phyloP scores from a whole-genome alignment of 2,888 invertebrate genomes.

The Dexiosoma caninum region DNA sequence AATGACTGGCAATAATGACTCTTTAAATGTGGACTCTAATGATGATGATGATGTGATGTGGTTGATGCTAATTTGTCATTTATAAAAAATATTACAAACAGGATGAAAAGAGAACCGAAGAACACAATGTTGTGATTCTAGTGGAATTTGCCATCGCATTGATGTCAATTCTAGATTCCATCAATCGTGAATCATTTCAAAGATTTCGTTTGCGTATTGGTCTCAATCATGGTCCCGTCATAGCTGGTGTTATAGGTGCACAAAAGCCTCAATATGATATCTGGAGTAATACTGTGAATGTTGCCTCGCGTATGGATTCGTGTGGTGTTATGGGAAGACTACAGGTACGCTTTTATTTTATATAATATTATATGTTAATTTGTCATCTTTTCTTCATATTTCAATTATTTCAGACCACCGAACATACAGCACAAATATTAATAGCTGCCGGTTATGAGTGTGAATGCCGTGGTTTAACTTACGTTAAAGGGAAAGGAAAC shows the following conservation, averaged over 20 bases:
- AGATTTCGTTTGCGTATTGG: constrained; percentile 95
- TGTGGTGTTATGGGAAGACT: constrained; percentile 93
- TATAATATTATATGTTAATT: neutral
- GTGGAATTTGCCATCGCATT: constrained; percentile 97
- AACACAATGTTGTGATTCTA: constrained; percentile 91
- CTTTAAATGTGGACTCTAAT: neutral
- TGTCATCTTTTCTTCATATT: neutral
- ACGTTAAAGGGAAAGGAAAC: constrained; percentile 96
- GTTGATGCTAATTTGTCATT: too few species aligned
- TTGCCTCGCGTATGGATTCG: constrained; percentile 98
- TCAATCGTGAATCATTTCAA: constrained; percentile 97
- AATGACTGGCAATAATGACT: constrained; percentile 11
- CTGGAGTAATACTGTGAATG: constrained; percentile 99
- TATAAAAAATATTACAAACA: neutral
- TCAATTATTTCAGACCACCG: constrained; percentile 82
- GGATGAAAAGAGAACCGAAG: constrained; percentile 86
- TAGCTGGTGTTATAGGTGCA: constrained; percentile 97
- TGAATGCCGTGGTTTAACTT: constrained; percentile 94
- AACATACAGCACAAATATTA: constrained; percentile 89
- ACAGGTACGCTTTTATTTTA: constrained; percentile 80
- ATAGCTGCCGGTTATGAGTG: constrained; percentile 91
- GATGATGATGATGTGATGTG: neutral
- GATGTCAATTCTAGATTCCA: constrained; percentile 94
- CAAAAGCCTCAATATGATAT: constrained; percentile 99
- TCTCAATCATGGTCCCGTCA: constrained; percentile 81